A percentile compares a stretch with the other conserved stretches of the same genome.
Evolutionary conservation across 1,140 invertebrate genomes (phyloP).

Genomic region (Artemia franciscana): DNA sequence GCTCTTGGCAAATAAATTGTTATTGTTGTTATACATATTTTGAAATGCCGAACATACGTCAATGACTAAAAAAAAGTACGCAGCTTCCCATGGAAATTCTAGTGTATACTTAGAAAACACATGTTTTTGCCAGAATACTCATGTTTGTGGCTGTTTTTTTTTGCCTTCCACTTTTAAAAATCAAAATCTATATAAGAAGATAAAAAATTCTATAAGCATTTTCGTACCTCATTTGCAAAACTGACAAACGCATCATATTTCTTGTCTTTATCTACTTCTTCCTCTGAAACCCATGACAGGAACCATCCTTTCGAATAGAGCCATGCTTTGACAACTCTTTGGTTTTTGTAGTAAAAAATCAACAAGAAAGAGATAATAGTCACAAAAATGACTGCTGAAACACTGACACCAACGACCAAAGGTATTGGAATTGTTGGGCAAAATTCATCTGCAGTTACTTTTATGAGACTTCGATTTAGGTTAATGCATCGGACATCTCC

Average conservation of each 20-base stretch:
- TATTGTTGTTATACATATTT: no score
- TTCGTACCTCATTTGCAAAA: constrained; percentile 19
- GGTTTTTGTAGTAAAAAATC: constrained; percentile 10
- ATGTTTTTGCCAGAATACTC: no score
- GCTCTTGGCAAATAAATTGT: no score
- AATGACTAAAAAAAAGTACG: no score
- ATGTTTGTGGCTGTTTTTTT: no score
- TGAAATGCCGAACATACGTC: no score
- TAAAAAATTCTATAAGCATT: no score
- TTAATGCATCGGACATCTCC: neutral
- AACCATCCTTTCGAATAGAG: constrained; percentile 19
- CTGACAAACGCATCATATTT: constrained; percentile 25
- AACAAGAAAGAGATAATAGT: neutral
- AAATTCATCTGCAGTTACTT: neutral
- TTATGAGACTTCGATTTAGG: neutral
- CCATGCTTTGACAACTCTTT: constrained; percentile 16
- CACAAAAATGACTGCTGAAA: neutral
- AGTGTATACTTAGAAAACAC: no score
- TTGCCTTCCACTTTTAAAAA: no score
- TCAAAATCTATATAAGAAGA: no score
- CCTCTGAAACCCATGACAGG: constrained; percentile 16
- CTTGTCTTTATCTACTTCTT: constrained; percentile 21
- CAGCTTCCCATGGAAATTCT: no score
- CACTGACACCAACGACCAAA: neutral
- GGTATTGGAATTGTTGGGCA: neutral